Evolutionary conservation across 2,113 vertebrate species (phyloP).

Genomic region (Heliornis fulica): DNA sequence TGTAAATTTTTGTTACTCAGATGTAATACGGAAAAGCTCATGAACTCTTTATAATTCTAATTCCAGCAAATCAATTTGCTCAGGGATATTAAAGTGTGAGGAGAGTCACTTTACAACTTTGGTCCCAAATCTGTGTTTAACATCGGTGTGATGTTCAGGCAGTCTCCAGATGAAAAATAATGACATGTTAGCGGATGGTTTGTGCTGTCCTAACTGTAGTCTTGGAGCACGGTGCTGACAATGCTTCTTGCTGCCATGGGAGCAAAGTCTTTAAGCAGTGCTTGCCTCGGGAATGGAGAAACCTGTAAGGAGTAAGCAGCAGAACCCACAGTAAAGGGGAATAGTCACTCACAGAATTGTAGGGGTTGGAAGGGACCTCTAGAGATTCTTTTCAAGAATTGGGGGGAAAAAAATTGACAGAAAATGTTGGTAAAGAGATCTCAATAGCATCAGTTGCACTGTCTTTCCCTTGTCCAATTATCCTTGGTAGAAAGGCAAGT

Average conservation of each 20-base stretch:
- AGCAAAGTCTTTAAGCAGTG: not conserved
- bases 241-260: not conserved
- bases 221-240: rapidly evolving
- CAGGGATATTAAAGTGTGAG: not conserved
- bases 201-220: rapidly evolving
- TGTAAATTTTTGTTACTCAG: not conserved
- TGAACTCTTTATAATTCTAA: not conserved
- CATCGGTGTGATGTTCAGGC: not conserved
- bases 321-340: rapidly evolving
- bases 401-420: too few species aligned
- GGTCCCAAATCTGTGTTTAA: not conserved
- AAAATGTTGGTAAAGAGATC: too few species aligned
- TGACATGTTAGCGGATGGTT: not conserved
- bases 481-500: not conserved
- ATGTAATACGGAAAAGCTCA: not conserved
- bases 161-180: not conserved
- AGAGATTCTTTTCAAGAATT: too few species aligned
- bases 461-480: not conserved
- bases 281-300: not conserved
- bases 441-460: not conserved
- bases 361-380: too few species aligned
- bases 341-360: too few species aligned
- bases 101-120: not conserved
- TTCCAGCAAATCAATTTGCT: not conserved
- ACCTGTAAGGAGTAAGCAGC: not conserved